phyloP scores from a whole-genome alignment of 2,797 vertebrate species.

The Brachyrhaphis roseni region DNA sequence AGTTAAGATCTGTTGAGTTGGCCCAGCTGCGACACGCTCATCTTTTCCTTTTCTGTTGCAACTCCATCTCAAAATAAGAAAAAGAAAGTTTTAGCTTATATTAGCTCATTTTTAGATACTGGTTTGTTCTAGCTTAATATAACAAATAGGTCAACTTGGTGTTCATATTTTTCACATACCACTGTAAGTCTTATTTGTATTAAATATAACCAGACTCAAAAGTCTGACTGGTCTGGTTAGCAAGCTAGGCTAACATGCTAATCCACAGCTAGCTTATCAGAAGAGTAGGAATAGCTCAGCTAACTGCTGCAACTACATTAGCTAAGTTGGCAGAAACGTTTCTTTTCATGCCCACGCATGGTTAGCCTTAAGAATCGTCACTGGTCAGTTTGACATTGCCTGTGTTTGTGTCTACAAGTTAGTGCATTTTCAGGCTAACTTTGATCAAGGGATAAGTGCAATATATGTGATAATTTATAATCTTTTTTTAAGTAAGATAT shows the following conservation, averaged over 20 bases:
- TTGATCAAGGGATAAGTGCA: no score
- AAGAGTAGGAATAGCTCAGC: conserved; percentile 53
- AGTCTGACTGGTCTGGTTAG: conserved; percentile 56
- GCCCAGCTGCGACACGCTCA: background rate
- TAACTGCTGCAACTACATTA: conserved; percentile 71
- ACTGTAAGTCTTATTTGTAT: background rate
- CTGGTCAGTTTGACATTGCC: background rate
- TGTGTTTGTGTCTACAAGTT: no score
- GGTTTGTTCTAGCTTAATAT: no score
- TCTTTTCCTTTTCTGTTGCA: background rate
- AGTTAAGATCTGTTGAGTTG: background rate
- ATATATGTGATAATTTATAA: no score
- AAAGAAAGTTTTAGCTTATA: background rate
- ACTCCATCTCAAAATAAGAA: background rate
- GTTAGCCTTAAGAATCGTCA: conserved; percentile 44
- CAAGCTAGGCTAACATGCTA: conserved; percentile 72
- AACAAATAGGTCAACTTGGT: no score
- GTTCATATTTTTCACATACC: background rate
- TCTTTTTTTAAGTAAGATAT: no score
- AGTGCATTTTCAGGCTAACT: no score
- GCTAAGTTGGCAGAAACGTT: conserved; percentile 64
- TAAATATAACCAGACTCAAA: background rate
- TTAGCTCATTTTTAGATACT: background rate
- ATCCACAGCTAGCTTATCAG: conserved; percentile 66
- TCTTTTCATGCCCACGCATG: conserved; percentile 49